Evolutionary conservation across 2,888 invertebrate genomes (phyloP).

Genomic region (Arenicola marina): DNA sequence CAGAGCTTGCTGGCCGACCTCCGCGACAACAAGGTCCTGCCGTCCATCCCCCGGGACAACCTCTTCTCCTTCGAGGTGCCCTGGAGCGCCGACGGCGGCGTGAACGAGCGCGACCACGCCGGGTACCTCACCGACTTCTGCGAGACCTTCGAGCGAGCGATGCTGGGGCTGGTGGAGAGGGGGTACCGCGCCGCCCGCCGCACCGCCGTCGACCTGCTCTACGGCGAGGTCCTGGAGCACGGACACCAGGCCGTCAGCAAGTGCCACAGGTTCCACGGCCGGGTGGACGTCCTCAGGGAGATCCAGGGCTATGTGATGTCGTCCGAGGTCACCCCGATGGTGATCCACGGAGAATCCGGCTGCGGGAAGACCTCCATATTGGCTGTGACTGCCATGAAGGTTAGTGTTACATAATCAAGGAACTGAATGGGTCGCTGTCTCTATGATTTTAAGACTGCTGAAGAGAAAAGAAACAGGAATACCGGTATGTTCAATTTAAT

Average conservation of each 20-base stretch:
- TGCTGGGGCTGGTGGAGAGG: not conserved
- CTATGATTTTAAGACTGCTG: no score
- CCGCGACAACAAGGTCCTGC: constrained; percentile 58
- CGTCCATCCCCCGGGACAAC: not conserved
- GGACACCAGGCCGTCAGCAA: not conserved
- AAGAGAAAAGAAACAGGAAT: no score
- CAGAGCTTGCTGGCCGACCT: constrained; percentile 84
- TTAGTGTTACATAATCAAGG: no score
- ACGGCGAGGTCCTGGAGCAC: not conserved
- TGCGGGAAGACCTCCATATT: constrained; percentile 96
- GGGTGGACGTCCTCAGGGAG: not conserved
- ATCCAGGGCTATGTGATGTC: constrained; percentile 59
- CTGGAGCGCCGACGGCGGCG: not conserved
- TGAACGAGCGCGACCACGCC: not conserved
- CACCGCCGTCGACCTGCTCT: not conserved
- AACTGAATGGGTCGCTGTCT: no score
- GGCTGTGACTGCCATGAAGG: constrained; percentile 85
- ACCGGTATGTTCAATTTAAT: no score
- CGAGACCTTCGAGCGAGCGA: not conserved
- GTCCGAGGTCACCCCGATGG: constrained; percentile 80
- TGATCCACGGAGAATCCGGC: constrained; percentile 93
- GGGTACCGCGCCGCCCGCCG: not conserved
- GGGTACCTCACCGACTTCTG: not conserved
- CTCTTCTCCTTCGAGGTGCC: not conserved
- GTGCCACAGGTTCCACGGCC: not conserved